Conservation (phyloP, 2,113 vertebrate species). For the Panthera uncia region DNA sequence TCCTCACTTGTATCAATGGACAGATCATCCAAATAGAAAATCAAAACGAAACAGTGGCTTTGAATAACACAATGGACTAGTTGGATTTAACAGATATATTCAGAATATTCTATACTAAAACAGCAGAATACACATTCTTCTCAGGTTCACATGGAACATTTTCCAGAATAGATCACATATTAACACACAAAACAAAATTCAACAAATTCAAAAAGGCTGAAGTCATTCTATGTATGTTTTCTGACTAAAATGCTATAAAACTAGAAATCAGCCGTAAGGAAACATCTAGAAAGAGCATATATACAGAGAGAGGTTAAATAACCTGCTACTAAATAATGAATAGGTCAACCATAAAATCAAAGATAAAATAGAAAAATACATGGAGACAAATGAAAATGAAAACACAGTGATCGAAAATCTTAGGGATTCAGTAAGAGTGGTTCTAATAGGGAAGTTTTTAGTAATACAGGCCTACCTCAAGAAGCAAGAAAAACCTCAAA, state of each 20-base stretch:
- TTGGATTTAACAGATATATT: neutral
- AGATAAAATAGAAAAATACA: neutral
- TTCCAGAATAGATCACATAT: neutral
- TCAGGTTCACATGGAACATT: neutral
- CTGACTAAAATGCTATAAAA: neutral
- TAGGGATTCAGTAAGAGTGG: neutral
- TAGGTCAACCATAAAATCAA: neutral
- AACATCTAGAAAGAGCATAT: neutral
- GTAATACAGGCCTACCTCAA: neutral
- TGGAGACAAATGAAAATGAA: neutral
- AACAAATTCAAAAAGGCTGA: neutral
- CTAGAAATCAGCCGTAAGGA: neutral
- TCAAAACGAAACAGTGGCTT: neutral
- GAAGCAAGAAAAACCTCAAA: neutral
- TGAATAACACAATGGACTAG: neutral
- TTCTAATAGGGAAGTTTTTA: neutral
- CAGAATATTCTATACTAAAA: neutral
- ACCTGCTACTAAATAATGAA: neutral
- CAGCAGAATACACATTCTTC: neutral
- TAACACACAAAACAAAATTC: neutral
- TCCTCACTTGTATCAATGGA: neutral
- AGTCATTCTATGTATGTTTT: neutral
- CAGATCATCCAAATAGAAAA: neutral
- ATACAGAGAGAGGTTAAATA: neutral
- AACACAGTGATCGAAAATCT: neutral